Evolutionary conservation across 2,113 vertebrate species (phyloP), one percentile per base, ranked within the genome.

Genomic region (Callipepla californica): DNA sequence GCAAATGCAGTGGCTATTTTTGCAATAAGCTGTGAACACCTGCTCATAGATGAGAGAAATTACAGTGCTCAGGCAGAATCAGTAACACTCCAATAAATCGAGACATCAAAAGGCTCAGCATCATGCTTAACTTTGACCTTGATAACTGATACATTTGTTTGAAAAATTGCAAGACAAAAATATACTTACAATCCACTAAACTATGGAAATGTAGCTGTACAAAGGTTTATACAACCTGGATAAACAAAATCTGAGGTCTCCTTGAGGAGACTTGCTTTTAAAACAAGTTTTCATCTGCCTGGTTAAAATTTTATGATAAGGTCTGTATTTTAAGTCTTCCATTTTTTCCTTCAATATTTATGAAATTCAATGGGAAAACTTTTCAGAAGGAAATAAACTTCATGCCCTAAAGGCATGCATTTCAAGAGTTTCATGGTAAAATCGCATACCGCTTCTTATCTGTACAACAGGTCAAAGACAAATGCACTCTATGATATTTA

Each of bases 341-440:
- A 2, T 59, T 51, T 79, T 86, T 79, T 80, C 15, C 18, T 76
- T 87, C 28, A 68, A 16, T 61, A 61, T 87, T 94, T 69, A 50
- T 70, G 23, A 65, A 61, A 72, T 40, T 36, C 21, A 80, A 73
- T 32, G 79, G 19, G 16, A 73, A 26, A 80, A 66, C 9, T 14
- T 87, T 92, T 91, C 67, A 87, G 36, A 89, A 16, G 20, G 20
- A 58, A 87, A 86, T 40, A 91, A 73, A 75, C 19, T 68, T 48
- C 25, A 28, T 72, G 34, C 34, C 57, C 57, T 81, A 34, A 22
- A 81, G 38, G 15, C 53, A 85, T 79, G 36, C 58, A 95, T 92
- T 86, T 38, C 51, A 63, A 44, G 34, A 73, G 25, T 67, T 34
- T 66, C 61, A 36, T 13, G 69, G 50, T 80, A 78, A 86, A 90